Conservation (phyloP, 2,113 vertebrate genomes). For the Epinephelus cyanopodus region DNA sequence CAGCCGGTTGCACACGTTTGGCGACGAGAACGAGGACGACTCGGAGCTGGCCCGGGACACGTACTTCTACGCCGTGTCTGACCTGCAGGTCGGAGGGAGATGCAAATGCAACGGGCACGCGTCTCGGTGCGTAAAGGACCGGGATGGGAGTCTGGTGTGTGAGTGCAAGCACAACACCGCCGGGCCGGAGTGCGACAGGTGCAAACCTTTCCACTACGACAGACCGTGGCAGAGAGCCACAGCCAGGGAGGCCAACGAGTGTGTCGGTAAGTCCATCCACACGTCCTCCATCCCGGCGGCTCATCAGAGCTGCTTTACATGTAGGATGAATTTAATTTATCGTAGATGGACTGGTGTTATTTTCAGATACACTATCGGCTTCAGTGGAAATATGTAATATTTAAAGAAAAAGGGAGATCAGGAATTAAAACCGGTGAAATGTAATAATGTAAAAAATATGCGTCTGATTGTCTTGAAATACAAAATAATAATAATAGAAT, state of each 20-base stretch:
- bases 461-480: neutral
- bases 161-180: conserved; percentile 98
- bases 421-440: neutral
- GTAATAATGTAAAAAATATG: neutral
- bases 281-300: too few species aligned
- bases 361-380: neutral
- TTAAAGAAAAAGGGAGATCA: neutral
- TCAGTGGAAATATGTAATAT: neutral
- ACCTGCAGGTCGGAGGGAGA: conserved; percentile 97
- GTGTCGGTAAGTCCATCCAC: conserved; percentile 91
- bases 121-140: conserved; percentile 94
- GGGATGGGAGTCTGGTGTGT: conserved; percentile 93
- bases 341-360: neutral
- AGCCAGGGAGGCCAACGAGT: conserved; percentile 97
- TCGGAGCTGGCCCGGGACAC: conserved; percentile 95
- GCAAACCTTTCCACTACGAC: conserved; percentile 99
- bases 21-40: conserved; percentile 96
- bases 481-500: neutral
- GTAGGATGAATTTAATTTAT: neutral
- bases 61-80: conserved; percentile 96
- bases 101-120: conserved; percentile 99
- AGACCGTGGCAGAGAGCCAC: conserved; percentile 98
- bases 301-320: neutral
- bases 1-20: conserved; percentile 94
- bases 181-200: conserved; percentile 97